Evolutionary conservation across 2,797 vertebrate species (phyloP).

Genomic region (Galaxias olidus): DNA sequence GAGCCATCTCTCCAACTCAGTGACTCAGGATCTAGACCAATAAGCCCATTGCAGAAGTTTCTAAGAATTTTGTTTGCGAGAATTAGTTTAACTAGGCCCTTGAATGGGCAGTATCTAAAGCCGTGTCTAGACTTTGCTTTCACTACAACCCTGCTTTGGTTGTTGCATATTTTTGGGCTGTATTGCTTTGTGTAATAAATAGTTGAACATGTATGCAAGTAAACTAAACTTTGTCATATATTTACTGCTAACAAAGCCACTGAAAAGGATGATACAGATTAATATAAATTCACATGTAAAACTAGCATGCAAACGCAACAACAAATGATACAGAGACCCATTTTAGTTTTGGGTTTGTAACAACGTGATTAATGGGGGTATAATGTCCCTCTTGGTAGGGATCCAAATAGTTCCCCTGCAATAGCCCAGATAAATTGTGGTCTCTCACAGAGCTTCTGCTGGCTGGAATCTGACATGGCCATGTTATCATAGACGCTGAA

Average conservation of each 20-base stretch:
- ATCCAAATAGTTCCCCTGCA: slow-evolving; percentile 40
- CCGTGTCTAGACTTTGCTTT: background rate
- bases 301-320: slow-evolving; percentile 15
- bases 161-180: no score
- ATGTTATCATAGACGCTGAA: slow-evolving; percentile 64
- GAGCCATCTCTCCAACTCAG: slow-evolving; percentile 54
- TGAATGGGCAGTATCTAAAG: background rate
- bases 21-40: slow-evolving; percentile 44
- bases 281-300: slow-evolving; percentile 1
- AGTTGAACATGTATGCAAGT: no score
- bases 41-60: slow-evolving; percentile 3
- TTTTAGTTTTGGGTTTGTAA: slow-evolving; percentile 21
- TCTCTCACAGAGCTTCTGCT: slow-evolving; percentile 41
- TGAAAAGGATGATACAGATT: no score
- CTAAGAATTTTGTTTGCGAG: slow-evolving; percentile 6
- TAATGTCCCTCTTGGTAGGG: slow-evolving; percentile 37
- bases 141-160: no score
- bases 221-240: no score
- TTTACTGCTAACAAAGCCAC: no score
- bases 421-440: slow-evolving; percentile 32
- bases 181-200: no score
- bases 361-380: slow-evolving; percentile 45
- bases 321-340: slow-evolving; percentile 12
- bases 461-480: slow-evolving; percentile 62
- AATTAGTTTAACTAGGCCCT: slow-evolving; percentile 46